phyloP scores from a whole-genome alignment of 2,797 vertebrate genomes.

The Synanceia verrucosa region DNA sequence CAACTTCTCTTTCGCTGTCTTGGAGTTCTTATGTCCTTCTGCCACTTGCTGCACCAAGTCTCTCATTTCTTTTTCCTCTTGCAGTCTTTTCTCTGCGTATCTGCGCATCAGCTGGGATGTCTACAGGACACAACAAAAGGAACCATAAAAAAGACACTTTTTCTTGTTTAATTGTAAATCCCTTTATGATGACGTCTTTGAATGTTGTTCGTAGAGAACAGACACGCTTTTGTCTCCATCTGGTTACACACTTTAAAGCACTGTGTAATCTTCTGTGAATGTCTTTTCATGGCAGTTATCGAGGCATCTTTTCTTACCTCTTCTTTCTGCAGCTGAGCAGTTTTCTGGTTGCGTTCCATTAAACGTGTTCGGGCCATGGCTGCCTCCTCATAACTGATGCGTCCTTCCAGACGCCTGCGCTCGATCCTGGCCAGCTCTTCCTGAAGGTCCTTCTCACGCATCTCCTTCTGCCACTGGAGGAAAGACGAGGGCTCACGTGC shows the following conservation, averaged over 20 bases:
- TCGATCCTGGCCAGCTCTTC: conserved; percentile 80
- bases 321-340: conserved; percentile 84
- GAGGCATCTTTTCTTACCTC: conserved; percentile 80
- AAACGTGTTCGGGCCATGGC: conserved; percentile 82
- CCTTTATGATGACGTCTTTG: background rate
- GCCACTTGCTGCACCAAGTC: conserved; percentile 86
- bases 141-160: background rate
- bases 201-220: background rate
- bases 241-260: background rate
- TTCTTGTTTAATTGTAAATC: conserved; percentile 1
- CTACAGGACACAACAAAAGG: conserved; percentile 70
- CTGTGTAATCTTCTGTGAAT: conserved; percentile 8
- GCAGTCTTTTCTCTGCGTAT: conserved; percentile 80
- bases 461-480: conserved; percentile 89
- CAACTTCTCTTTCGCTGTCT: conserved; percentile 83
- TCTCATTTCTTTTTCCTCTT: conserved; percentile 84
- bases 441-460: conserved; percentile 84
- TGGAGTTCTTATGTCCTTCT: conserved; percentile 88
- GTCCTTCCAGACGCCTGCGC: conserved; percentile 82
- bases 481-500: conserved; percentile 85
- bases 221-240: background rate
- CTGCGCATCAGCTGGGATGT: conserved; percentile 81
- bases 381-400: conserved; percentile 86
- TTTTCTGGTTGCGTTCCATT: conserved; percentile 84
- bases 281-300: background rate